Evolutionary conservation across 2,888 invertebrate genomes (phyloP).

Genomic region (Incurvaria masculella): DNA sequence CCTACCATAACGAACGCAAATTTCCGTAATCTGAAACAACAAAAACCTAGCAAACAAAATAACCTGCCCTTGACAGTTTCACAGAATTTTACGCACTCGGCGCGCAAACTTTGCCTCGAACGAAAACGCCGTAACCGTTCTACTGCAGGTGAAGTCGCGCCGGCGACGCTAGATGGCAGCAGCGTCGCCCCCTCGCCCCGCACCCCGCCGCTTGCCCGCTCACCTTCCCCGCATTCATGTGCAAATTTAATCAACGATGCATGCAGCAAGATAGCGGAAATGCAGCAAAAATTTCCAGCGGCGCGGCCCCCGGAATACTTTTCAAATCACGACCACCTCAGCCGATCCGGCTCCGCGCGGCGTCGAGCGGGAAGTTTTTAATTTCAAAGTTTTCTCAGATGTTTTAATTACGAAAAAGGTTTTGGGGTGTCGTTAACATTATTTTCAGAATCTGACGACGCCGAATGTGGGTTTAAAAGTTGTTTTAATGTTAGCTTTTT

Average conservation of each 20-base stretch:
- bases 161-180: too few species aligned
- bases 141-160: neutral
- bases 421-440: too few species aligned
- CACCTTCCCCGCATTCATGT: slow-evolving; percentile 10
- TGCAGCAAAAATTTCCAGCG: slow-evolving; percentile 9
- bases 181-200: neutral
- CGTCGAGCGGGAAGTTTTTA: neutral
- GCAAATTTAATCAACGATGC: slow-evolving; percentile 15
- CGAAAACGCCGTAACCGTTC: neutral
- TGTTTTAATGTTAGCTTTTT: too few species aligned
- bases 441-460: too few species aligned
- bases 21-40: neutral
- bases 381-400: neutral
- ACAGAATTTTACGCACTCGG: neutral
- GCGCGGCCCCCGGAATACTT: slow-evolving; percentile 3
- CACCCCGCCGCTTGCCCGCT: neutral
- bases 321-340: slow-evolving; percentile 6
- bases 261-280: slow-evolving; percentile 9
- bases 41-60: neutral
- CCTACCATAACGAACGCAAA: too few species aligned
- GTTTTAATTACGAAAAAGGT: too few species aligned
- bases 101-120: neutral
- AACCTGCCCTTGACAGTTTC: neutral
- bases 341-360: neutral
- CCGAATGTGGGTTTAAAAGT: too few species aligned